These are phyloP conservation scores for Orthosia gothica DNA, from an alignment of 2,888 invertebrate species.

Conservation along the genomic window DNA sequence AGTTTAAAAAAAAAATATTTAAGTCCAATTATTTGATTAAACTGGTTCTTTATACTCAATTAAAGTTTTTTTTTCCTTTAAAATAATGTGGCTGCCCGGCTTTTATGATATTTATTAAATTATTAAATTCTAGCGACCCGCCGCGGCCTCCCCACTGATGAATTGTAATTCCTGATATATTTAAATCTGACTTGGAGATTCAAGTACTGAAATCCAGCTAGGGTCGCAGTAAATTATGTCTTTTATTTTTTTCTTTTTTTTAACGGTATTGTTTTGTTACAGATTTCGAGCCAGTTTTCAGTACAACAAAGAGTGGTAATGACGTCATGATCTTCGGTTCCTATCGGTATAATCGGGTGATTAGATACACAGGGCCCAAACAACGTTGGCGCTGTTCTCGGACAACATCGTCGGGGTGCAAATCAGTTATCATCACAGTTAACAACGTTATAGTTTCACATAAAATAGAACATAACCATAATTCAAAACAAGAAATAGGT, in stretches of 20 bases:
- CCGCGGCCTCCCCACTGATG: no score
- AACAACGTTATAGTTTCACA: conserved; percentile 28
- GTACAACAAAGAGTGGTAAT: conserved; percentile 32
- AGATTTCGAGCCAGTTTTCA: conserved; percentile 21
- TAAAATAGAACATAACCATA: conserved; percentile 36
- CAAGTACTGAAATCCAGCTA: no score
- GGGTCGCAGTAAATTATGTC: no score
- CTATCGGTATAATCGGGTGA: conserved; percentile 40
- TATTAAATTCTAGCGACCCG: background rate
- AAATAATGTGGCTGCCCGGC: no score
- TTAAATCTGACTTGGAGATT: no score
- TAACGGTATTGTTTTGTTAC: conserved; percentile 10
- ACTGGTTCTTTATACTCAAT: no score
- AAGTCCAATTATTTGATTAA: background rate
- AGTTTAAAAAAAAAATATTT: background rate
- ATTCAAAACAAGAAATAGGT: background rate
- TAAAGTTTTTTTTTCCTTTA: no score
- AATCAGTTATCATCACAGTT: conserved; percentile 22
- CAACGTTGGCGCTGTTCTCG: conserved; percentile 54
- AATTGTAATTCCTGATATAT: no score
- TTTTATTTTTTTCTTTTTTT: background rate
- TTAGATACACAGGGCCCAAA: conserved; percentile 31
- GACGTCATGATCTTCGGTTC: conserved; percentile 40
- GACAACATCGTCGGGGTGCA: conserved; percentile 17
- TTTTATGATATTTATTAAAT: background rate